A percentile compares a stretch with the other conserved stretches of the same genome.
Evolutionary conservation across 2,797 vertebrate genomes (phyloP).

Genomic region (Neosilurus mollespiculum): DNA sequence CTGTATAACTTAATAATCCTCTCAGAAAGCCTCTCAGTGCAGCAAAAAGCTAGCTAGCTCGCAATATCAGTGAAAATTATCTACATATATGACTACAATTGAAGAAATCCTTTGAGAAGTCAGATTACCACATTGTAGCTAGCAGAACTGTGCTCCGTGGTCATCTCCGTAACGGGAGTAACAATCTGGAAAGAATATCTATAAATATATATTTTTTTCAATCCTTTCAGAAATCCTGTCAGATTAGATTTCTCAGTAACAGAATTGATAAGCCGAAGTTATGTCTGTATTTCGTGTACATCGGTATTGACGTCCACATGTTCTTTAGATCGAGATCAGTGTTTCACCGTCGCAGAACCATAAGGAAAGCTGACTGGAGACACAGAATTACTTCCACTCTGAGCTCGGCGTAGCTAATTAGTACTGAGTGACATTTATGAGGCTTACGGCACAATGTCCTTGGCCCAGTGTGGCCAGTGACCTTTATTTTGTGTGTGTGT

Average conservation of each 20-base stretch:
- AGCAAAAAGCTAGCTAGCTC: too few species aligned
- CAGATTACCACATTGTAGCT: background rate
- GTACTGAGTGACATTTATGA: conserved; percentile 23
- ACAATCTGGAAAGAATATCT: too few species aligned
- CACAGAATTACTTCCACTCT: background rate
- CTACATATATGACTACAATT: too few species aligned
- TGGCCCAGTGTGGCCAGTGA: conserved; percentile 35
- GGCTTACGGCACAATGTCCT: conserved; percentile 9
- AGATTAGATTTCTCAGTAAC: background rate
- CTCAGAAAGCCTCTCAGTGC: background rate
- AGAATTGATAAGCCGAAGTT: background rate
- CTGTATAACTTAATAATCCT: background rate
- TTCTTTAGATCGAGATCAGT: background rate
- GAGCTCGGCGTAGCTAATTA: background rate
- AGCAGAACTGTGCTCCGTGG: too few species aligned
- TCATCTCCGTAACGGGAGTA: too few species aligned
- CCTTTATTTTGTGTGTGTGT: conserved; percentile 50
- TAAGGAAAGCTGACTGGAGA: background rate
- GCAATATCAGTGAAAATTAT: too few species aligned
- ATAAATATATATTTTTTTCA: background rate
- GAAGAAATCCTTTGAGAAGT: background rate
- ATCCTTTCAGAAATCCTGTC: background rate
- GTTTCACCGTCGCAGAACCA: background rate
- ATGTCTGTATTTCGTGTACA: background rate
- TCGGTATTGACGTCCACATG: background rate